These are phyloP conservation scores for Botia almorhae DNA, from an alignment of 2,797 vertebrate species.

Conservation along the genomic window DNA sequence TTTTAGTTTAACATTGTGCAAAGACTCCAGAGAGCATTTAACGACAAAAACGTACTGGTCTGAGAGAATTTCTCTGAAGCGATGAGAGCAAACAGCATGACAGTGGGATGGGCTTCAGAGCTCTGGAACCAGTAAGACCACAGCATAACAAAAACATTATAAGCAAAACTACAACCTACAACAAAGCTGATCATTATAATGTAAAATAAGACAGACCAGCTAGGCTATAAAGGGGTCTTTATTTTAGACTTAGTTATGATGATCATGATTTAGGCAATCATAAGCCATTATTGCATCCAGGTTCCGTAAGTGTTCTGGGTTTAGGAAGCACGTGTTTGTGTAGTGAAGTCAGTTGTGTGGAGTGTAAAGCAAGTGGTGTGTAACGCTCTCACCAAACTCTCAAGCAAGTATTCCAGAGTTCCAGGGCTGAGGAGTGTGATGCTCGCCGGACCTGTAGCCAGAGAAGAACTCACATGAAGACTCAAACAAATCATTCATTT, in stretches of 20 bases:
- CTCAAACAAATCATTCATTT: conserved; percentile 16
- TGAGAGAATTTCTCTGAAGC: conserved; percentile 99
- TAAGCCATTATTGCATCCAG: too few relatives aligned
- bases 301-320: neutral
- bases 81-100: conserved; percentile 99
- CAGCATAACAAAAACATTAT: neutral
- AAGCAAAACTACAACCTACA: neutral
- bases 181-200: neutral
- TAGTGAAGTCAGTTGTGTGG: neutral
- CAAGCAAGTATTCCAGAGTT: conserved; percentile 95
- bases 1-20: neutral
- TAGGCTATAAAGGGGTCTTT: too few relatives aligned
- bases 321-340: neutral
- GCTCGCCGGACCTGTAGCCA: conserved; percentile 88
- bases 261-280: too few relatives aligned
- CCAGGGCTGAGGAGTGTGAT: conserved; percentile 93
- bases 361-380: neutral
- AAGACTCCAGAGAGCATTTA: neutral
- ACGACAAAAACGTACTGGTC: conserved; percentile 85
- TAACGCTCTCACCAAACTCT: conserved; percentile 89
- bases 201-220: too few relatives aligned
- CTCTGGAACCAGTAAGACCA: conserved; percentile 76
- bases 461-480: conserved; percentile 19
- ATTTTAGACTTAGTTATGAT: too few relatives aligned
- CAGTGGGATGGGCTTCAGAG: conserved; percentile 93